Conservation (phyloP, 2,797 vertebrate species). For the Octomys mimax region DNA sequence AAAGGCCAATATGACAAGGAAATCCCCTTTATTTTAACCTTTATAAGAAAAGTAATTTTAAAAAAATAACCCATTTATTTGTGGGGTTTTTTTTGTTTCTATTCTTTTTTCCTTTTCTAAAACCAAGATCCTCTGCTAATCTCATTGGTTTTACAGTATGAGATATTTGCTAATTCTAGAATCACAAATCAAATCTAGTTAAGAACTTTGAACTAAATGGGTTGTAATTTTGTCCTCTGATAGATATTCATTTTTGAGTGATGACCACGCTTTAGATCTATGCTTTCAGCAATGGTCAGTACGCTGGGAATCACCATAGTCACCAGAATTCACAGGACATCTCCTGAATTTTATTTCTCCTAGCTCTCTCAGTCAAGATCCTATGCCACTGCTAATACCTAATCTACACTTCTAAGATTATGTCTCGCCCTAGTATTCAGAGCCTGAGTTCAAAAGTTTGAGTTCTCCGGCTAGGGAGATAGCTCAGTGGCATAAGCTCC, state of each 20-base stretch:
- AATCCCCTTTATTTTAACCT: neutral
- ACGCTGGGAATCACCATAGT: neutral
- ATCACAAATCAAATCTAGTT: neutral
- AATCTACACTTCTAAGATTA: neutral
- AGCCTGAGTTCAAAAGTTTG: neutral
- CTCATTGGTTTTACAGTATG: neutral
- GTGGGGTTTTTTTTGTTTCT: neutral
- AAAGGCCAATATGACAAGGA: neutral
- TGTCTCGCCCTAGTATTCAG: neutral
- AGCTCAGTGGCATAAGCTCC: too few relatives aligned
- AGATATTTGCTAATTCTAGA: neutral
- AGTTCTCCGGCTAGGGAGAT: neutral
- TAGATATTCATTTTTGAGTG: neutral
- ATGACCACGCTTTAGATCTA: neutral
- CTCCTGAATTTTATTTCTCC: neutral
- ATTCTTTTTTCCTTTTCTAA: neutral
- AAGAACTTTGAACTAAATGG: neutral
- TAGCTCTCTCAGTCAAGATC: neutral
- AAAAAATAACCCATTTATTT: neutral
- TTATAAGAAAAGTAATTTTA: neutral
- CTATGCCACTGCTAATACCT: neutral
- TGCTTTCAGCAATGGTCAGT: neutral
- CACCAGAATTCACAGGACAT: neutral
- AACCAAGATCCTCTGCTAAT: too few relatives aligned
- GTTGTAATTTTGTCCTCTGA: neutral